Evolutionary conservation across 2,888 invertebrate species (phyloP).

Genomic region (Patella caerulea): DNA sequence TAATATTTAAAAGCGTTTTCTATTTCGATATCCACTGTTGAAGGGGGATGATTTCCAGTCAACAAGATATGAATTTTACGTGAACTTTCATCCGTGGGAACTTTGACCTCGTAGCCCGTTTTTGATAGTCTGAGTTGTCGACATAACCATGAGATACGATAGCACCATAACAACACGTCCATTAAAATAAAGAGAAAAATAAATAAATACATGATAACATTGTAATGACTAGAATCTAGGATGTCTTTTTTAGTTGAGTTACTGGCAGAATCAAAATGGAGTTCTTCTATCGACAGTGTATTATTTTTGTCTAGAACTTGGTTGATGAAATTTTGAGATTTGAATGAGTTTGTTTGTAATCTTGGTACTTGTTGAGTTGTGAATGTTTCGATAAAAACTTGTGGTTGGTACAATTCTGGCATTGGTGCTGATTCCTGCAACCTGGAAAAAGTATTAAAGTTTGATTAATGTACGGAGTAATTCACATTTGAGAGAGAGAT

Average conservation of each 20-base stretch:
- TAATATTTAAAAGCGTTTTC: conserved; percentile 53
- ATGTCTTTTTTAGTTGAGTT: background rate
- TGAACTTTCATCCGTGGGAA: conserved; percentile 58
- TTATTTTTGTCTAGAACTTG: background rate
- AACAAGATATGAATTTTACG: conserved; percentile 57
- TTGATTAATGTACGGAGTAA: too few species aligned
- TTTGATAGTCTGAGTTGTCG: conserved; percentile 47
- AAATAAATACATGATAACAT: conserved; percentile 47
- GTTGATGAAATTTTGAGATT: conserved; percentile 5
- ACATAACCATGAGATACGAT: conserved; percentile 57
- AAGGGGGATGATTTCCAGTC: conserved; percentile 52
- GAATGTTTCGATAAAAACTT: background rate
- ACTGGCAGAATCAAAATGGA: conserved; percentile 5
- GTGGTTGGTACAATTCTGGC: background rate
- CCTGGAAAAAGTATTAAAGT: background rate
- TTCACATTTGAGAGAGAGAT: too few species aligned
- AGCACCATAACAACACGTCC: conserved; percentile 54
- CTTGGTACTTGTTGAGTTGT: background rate
- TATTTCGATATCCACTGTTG: conserved; percentile 35
- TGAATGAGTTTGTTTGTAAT: background rate
- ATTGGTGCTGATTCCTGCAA: background rate
- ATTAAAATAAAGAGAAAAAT: conserved; percentile 54
- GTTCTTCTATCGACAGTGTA: background rate
- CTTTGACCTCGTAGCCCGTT: conserved; percentile 53
- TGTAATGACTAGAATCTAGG: conserved; percentile 10